These are phyloP conservation scores for Lydus trimaculatus DNA, from an alignment of 2,888 invertebrate species.

Conservation along the genomic window DNA sequence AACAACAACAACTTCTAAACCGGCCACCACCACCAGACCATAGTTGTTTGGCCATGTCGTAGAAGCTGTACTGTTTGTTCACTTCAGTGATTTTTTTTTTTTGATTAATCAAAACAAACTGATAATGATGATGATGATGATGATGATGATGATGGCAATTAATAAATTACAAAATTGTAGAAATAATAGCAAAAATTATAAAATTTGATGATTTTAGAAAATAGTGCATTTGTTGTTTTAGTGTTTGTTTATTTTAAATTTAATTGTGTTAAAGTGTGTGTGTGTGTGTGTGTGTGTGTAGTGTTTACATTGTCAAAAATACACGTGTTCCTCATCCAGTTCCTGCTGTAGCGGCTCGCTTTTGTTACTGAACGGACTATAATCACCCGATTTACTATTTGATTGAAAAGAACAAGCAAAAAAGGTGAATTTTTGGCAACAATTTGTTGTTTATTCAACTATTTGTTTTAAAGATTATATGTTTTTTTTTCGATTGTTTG, in stretches of 20 bases:
- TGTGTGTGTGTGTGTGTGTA: neutral
- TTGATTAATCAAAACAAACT: too few relatives aligned
- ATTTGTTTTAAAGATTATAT: too few relatives aligned
- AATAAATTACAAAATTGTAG: too few relatives aligned
- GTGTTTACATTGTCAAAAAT: neutral
- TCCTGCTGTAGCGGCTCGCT: neutral
- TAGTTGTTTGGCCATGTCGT: slow-evolving; percentile 4
- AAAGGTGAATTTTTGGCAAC: neutral
- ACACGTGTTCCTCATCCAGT: neutral
- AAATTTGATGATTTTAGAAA: too few relatives aligned
- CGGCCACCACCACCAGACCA: neutral
- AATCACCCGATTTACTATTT: neutral
- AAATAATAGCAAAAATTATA: too few relatives aligned
- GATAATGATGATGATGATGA: too few relatives aligned
- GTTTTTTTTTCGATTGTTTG: too few relatives aligned
- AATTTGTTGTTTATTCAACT: neutral
- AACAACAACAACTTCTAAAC: slow-evolving; percentile 7
- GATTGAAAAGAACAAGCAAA: neutral
- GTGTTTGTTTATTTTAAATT: too few relatives aligned
- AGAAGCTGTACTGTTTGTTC: neutral
- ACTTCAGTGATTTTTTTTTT: too few relatives aligned
- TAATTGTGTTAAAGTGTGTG: too few relatives aligned
- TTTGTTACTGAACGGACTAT: neutral
- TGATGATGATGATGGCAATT: too few relatives aligned
- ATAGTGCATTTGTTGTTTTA: too few relatives aligned